Base-by-base conservation (phyloP, 2,797 vertebrate species). In the Artibeus jamaicensis region DNA sequence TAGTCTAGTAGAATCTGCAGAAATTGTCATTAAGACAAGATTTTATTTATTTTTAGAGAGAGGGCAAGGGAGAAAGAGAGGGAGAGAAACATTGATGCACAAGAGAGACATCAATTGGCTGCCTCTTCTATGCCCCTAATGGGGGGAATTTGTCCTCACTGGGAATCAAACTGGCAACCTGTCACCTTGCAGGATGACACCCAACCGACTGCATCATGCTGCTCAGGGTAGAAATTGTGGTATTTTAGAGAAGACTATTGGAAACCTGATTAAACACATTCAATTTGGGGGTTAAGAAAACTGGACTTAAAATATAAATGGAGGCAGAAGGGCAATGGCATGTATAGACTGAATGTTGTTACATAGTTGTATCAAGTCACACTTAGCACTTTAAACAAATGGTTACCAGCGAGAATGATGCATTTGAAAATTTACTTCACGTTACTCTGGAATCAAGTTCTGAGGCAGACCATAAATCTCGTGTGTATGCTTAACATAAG, bases 391-490 rank as follows among this genome's bases (percentile, higher is more conserved):
- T 93, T 53, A 86, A 78, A 65, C 73, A 87, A 88, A 94, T 89
- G 90, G 74, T 89, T 92, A 89, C 78, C 62, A 91, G 46, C 50
- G 29, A 91, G 46, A 77, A 15, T 0, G 2, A 83, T 50, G 53
- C 16, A 59, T 90, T 85, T 88, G 91, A 93, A 90, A 90, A 95
- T 96, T 93, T 73, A 57, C 19, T 84, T 46, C 12, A 2, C 93
- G 55, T 82, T 74, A 42, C 65, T 86, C 18, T 67, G 94, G 34
- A 53, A 55, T 76, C 85, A 46, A 91, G 37, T 92, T 84, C 70
- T 84, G 37, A 91, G 42, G 57, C 70, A 86, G 83, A 70, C n/a
- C 55, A 39, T 96, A 91, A 96, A 96, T 89, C 91, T 88, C 86
- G 7, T 89, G n/a, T 68, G 44, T 44, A 37, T 24, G n/a, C n/a